phyloP scores from a whole-genome alignment of 2,888 invertebrate genomes.

The Caenorhabditis sp. region DNA sequence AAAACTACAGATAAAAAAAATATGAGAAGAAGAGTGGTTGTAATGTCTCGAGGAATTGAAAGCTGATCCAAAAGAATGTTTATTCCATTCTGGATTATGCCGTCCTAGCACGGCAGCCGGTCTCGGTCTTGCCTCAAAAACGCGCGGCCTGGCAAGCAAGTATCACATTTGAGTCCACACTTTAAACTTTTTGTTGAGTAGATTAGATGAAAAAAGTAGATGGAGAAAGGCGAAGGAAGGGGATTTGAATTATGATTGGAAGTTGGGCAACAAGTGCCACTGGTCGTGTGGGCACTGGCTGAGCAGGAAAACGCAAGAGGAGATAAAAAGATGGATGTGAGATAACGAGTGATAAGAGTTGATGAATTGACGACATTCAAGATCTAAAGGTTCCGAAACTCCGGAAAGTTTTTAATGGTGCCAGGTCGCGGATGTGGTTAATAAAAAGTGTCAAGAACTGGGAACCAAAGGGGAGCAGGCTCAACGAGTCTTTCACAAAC shows the following conservation, averaged over 20 bases:
- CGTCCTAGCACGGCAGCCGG: conserved; percentile 47
- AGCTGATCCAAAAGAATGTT: conserved; percentile 59
- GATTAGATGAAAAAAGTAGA: conserved; percentile 38
- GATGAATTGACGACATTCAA: conserved; percentile 36
- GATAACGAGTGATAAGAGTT: conserved; percentile 34
- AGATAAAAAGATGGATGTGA: conserved; percentile 12
- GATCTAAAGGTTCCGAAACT: conserved; percentile 47
- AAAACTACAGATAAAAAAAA: conserved; percentile 14
- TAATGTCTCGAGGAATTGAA: conserved; percentile 49
- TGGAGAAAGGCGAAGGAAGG: background rate
- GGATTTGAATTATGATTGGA: conserved; percentile 58
- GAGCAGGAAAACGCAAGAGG: background rate
- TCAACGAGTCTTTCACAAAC: conserved; percentile 39
- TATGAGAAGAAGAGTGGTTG: conserved; percentile 10
- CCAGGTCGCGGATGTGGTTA: conserved; percentile 38
- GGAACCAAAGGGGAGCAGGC: conserved; percentile 32
- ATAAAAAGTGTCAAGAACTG: conserved; percentile 41
- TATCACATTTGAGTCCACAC: conserved; percentile 58
- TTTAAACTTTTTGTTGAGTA: conserved; percentile 52
- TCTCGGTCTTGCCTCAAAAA: conserved; percentile 35
- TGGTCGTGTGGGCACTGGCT: conserved; percentile 4
- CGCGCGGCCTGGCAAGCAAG: conserved; percentile 58
- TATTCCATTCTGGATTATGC: conserved; percentile 59
- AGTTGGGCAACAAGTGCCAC: conserved; percentile 52
- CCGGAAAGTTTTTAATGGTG: conserved; percentile 22